Evolutionary conservation across 53 echinoderm and acorn worm genomes (phyloP).

Genomic region (Mesocentrotus franciscanus): DNA sequence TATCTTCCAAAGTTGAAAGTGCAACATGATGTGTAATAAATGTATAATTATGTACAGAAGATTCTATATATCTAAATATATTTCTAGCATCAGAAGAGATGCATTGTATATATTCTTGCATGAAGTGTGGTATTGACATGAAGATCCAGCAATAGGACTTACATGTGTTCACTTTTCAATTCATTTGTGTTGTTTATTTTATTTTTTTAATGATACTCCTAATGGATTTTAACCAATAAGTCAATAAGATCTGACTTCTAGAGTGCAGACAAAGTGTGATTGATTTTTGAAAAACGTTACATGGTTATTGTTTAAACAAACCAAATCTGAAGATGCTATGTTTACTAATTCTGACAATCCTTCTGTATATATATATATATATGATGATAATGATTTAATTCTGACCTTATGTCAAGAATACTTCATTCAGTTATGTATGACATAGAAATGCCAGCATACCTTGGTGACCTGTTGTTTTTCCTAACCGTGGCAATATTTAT

Average conservation of each 20-base stretch:
- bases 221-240: background rate
- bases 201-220: background rate
- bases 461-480: background rate
- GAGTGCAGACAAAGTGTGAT: background rate
- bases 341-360: constrained; percentile 15
- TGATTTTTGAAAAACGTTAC: background rate
- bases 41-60: constrained; percentile 19
- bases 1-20: background rate
- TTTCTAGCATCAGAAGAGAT: background rate
- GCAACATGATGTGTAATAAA: background rate
- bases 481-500: background rate
- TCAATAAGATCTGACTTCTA: background rate
- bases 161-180: background rate
- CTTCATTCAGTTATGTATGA: background rate
- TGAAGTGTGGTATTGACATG: background rate
- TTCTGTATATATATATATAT: background rate
- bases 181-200: background rate
- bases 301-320: background rate
- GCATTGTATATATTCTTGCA: constrained; percentile 41
- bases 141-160: background rate
- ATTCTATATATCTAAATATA: constrained; percentile 12
- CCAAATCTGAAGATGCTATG: background rate
- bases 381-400: constrained; percentile 1
- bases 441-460: background rate
- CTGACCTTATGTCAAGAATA: background rate